Base-by-base conservation (phyloP, 2,888 invertebrate genomes). In the Tolmerus cingulatus region DNA sequence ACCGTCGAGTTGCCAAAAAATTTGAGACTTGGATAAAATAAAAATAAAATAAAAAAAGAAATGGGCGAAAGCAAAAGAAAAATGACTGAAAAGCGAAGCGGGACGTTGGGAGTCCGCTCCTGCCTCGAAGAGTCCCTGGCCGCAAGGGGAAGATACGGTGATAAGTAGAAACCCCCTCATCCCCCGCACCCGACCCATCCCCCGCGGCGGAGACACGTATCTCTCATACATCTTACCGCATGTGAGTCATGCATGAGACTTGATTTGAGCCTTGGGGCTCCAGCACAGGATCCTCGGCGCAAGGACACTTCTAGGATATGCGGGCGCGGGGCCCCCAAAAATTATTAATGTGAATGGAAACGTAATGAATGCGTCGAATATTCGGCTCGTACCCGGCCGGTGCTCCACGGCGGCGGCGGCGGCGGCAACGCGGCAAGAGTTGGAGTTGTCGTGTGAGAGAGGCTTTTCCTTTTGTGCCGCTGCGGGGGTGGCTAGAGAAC, bases 231-330 rank as follows among this genome's bases (percentile, higher is more conserved):
- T 55, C 77, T 78, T 78, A 86, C 78, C 82, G 84, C 87, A 88
- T 87, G 85, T 88, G 88, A 88, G 88, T 88, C 88, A 88, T 88
- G 87, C 87, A 88, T 88, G 84, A 87, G 79, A 87, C 85, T 88
- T 88, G 88, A 88, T 87, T 87, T 87, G 87, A 87, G 87, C 85
- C 84, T 30, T 46, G 78, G 74, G 43, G 43, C 85, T 88, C 78
- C 23, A 19, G 30, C 82, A 81, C 51, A 66, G 66, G 27, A 66
- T 78, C 84, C 85, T 74, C 78, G 34, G 2, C 27, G 76, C 37
- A 77, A 76, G 66, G 78, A 46, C 86, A 51, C 78, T 78, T 77
- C 77, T 85, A 77, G 77, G 23, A 37, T 34, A 37, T 77, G 66
- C 86, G 57, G 87, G 78, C 85, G 78, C 74, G 87, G 82, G 88